Evolutionary conservation across 2,797 vertebrate genomes (phyloP).

Genomic region (Schizopygopsis pylzovi): DNA sequence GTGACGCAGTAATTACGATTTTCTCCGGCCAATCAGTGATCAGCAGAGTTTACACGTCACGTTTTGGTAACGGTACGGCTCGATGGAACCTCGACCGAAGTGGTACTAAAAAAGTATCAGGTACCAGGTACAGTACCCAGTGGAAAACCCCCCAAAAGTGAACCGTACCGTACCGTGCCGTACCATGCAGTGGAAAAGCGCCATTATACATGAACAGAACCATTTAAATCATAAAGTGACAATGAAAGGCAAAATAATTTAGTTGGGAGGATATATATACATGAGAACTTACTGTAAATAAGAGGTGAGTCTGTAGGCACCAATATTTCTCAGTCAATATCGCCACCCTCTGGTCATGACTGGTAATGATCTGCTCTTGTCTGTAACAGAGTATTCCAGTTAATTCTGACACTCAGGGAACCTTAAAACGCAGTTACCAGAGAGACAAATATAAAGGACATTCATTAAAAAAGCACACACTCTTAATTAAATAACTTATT

Average conservation of each 20-base stretch:
- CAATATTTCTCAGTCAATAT: slow-evolving; percentile 73
- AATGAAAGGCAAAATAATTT: not conserved
- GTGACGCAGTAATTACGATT: too few species aligned
- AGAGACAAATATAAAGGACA: not conserved
- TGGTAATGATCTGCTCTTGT: slow-evolving; percentile 71
- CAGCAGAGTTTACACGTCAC: too few species aligned
- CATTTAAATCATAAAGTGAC: slow-evolving; percentile 24
- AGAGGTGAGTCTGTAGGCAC: slow-evolving; percentile 66
- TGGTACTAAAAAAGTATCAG: too few species aligned
- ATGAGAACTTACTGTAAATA: slow-evolving; percentile 73
- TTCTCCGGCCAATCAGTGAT: too few species aligned
- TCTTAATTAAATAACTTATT: not conserved
- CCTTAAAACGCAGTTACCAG: not conserved
- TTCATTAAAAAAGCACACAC: not conserved
- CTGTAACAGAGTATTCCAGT: slow-evolving; percentile 58
- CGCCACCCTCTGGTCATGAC: slow-evolving; percentile 80
- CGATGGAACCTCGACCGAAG: too few species aligned
- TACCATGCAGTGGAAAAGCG: too few species aligned
- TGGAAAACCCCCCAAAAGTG: too few species aligned
- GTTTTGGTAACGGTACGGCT: too few species aligned
- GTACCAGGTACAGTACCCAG: too few species aligned
- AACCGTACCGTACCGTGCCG: too few species aligned
- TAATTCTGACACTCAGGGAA: not conserved
- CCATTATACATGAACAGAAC: slow-evolving; percentile 47
- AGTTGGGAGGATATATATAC: not conserved